Evolutionary conservation across 2,113 vertebrate species (phyloP), one percentile per base, ranked within the genome.

Genomic region (Albula glossodonta): DNA sequence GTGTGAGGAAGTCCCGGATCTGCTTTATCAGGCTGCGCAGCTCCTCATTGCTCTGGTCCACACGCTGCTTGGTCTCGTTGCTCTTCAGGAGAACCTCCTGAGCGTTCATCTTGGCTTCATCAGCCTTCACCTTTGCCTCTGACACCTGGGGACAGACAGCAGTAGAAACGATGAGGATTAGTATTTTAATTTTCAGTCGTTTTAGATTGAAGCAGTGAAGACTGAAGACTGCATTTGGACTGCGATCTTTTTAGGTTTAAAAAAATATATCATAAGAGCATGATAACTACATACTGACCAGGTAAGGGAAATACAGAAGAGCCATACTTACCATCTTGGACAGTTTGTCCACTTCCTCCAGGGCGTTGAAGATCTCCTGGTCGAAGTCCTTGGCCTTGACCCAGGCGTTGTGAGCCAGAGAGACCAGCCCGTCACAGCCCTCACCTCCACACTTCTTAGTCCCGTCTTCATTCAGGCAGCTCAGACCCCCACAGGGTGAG

Each of bases 271-370:
- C 56, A 60, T 41, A 41, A 41, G 53, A 70, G 19, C 19, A 63
- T 17, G 3, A n/a, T 70, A 7, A 5, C 22, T 57, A 9, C 13
- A 57, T 51, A 17, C 12, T 3, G 51, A 41, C 7, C 22, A 82
- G 53, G 11, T 11, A 17, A 31, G 5, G 13, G 9, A n/a, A 57
- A n/a, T 31, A 31, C 12, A 3, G 78, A 50, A 50, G 15, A 77
- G 79, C 19, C 78, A 22, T n/a, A 84, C 93, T 93, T 95, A 99
- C 98, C 97, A 97, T 97, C 93, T 95, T 97, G 56, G 97, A 98
- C 83, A 99, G 97, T 87, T 97, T 96, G 85, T 99, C 97, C 89
- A 99, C 97, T 85, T 99, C 98, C 84, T 97, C 96, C 93, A 99
- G 94, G 3, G 97, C 97, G 3, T 91, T 95, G 86, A 94, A 87